Evolutionary conservation across 2,797 vertebrate species (phyloP).

Genomic region (Sebastes matsubarae): DNA sequence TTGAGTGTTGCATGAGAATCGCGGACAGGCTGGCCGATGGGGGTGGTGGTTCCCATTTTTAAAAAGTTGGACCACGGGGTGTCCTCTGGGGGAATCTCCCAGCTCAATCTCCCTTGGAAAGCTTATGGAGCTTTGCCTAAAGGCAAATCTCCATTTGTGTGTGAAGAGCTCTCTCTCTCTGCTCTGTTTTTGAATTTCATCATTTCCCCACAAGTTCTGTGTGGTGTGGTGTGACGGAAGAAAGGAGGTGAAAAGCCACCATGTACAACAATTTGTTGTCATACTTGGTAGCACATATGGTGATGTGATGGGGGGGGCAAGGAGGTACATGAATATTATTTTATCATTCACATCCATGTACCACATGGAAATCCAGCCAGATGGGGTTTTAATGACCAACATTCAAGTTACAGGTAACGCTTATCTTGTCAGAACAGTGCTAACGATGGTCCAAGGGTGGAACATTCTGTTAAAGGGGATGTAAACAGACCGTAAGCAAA

Average conservation of each 20-base stretch:
- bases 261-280: not conserved
- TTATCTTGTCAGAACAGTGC: not conserved
- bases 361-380: not conserved
- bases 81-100: not conserved
- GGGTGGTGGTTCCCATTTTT: not conserved
- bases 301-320: not conserved
- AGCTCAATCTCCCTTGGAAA: not conserved
- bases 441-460: not conserved
- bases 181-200: conserved; percentile 11
- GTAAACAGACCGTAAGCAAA: not conserved
- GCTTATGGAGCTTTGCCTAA: not conserved
- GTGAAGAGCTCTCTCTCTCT: not conserved
- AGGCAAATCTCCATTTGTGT: conserved; percentile 17
- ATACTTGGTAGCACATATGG: not conserved
- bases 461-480: not conserved
- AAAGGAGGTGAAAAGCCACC: not conserved
- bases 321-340: not conserved
- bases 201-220: not conserved
- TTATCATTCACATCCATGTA: not conserved
- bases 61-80: not conserved
- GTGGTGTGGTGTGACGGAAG: not conserved
- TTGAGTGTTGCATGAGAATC: not conserved
- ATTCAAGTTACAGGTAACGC: not conserved
- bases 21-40: not conserved
- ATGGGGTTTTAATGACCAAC: not conserved